Percentiles rank a stretch among this genome's conserved stretches.
Evolutionary conservation across 1,140 invertebrate genomes (phyloP).

Genomic region (Epicauta chinensis): DNA sequence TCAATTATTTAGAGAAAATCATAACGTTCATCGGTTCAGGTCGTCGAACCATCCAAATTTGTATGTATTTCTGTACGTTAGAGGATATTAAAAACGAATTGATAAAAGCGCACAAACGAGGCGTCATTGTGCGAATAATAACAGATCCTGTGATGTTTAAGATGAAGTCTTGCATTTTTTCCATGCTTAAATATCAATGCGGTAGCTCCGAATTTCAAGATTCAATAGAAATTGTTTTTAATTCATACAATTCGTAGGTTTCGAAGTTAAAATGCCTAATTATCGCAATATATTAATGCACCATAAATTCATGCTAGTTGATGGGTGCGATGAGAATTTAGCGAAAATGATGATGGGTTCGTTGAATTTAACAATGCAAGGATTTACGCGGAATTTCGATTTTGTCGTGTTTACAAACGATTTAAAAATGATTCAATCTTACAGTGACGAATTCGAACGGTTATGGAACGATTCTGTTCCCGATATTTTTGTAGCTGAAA

Average conservation of each 20-base stretch:
- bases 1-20: constrained; percentile 16
- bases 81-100: constrained; percentile 20
- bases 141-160: constrained; percentile 23
- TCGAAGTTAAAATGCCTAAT: constrained; percentile 21
- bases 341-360: constrained; percentile 33
- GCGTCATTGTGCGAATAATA: constrained; percentile 28
- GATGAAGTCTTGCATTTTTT: constrained; percentile 17
- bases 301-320: constrained; percentile 36
- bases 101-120: constrained; percentile 25
- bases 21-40: constrained; percentile 23
- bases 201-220: no score
- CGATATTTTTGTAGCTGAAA: background rate
- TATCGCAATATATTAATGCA: constrained; percentile 26
- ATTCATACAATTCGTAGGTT: constrained; percentile 22
- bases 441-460: constrained; percentile 32
- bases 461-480: constrained; percentile 21
- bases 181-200: constrained; percentile 4
- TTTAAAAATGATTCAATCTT: constrained; percentile 20
- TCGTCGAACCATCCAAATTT: constrained; percentile 29
- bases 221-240: constrained; percentile 15
- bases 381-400: constrained; percentile 30
- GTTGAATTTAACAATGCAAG: constrained; percentile 33
- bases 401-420: constrained; percentile 30
- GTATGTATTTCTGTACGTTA: constrained; percentile 29
- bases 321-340: constrained; percentile 23